Conservation (phyloP, 2,888 invertebrate genomes). For the Diplazon laetatorius region DNA sequence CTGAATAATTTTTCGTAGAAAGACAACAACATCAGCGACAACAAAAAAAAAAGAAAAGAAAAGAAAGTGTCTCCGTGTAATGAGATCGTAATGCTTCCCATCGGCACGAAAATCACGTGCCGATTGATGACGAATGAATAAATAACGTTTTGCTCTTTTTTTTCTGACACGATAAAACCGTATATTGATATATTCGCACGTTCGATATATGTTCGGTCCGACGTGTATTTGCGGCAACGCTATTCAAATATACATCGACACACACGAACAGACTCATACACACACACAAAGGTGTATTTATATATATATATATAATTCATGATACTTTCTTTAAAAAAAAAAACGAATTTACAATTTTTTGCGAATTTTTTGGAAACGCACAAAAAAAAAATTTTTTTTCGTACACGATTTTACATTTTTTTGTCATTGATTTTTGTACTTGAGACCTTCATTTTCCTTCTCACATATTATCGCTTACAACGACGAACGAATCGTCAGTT, state of each 20-base stretch:
- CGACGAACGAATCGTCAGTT: neutral
- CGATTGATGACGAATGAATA: slow-evolving; percentile 67
- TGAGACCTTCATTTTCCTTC: slow-evolving; percentile 17
- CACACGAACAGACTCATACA: slow-evolving; percentile 7
- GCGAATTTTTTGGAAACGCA: slow-evolving; percentile 38
- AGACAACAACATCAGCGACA: too few relatives aligned
- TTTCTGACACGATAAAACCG: slow-evolving; percentile 69
- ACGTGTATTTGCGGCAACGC: slow-evolving; percentile 66
- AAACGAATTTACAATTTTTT: neutral
- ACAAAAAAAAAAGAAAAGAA: neutral
- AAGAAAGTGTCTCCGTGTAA: neutral
- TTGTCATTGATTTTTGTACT: slow-evolving; percentile 49
- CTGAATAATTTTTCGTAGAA: slow-evolving; percentile 21
- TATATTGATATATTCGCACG: slow-evolving; percentile 70
- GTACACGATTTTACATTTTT: slow-evolving; percentile 18
- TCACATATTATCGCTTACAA: slow-evolving; percentile 9
- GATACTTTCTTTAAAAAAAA: neutral
- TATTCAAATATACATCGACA: slow-evolving; percentile 65
- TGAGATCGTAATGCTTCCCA: slow-evolving; percentile 74
- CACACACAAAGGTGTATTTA: slow-evolving; percentile 65
- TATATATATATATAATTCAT: too few relatives aligned
- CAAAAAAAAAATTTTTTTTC: too few relatives aligned
- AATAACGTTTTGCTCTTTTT: too few relatives aligned
- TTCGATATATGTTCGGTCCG: slow-evolving; percentile 71
- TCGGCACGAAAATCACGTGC: slow-evolving; percentile 73